Conservation (phyloP, 2,797 vertebrate genomes). For the Masticophis lateralis region DNA sequence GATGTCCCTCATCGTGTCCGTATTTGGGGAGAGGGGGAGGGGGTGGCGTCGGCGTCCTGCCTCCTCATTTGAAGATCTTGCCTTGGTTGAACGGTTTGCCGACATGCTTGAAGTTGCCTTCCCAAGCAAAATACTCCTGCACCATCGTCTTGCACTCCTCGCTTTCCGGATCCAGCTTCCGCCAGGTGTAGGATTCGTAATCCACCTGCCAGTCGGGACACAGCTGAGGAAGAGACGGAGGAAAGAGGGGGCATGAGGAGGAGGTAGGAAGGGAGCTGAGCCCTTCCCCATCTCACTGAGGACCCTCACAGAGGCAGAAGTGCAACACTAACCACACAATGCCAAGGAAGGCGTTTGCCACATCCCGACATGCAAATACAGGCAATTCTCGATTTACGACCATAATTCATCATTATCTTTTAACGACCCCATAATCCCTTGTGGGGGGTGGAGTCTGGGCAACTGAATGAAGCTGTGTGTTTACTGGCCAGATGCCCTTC, state of each 20-base stretch:
- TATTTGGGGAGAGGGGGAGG: not conserved
- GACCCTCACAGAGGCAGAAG: not conserved
- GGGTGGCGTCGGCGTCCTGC: not conserved
- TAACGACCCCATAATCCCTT: too few species aligned
- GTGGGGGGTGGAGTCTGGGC: too few species aligned
- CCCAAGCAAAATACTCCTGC: constrained; percentile 91
- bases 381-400: too few species aligned
- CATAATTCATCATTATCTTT: too few species aligned
- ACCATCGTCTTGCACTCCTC: constrained; percentile 88
- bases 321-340: too few species aligned
- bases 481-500: too few species aligned
- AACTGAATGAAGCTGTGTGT: too few species aligned
- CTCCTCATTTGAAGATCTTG: constrained; percentile 86
- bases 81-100: constrained; percentile 88
- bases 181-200: constrained; percentile 91
- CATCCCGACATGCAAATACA: not conserved
- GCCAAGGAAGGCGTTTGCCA: too few species aligned
- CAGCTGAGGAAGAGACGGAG: constrained; percentile 67
- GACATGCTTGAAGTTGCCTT: constrained; percentile 87
- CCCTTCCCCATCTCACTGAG: rapidly evolving
- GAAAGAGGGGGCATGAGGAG: not conserved
- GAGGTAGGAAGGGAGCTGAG: rapidly evolving
- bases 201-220: constrained; percentile 89
- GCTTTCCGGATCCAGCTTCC: constrained; percentile 83
- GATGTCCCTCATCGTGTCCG: not conserved